phyloP scores from a whole-genome alignment of 2,113 vertebrate species.

The Bos javanicus region DNA sequence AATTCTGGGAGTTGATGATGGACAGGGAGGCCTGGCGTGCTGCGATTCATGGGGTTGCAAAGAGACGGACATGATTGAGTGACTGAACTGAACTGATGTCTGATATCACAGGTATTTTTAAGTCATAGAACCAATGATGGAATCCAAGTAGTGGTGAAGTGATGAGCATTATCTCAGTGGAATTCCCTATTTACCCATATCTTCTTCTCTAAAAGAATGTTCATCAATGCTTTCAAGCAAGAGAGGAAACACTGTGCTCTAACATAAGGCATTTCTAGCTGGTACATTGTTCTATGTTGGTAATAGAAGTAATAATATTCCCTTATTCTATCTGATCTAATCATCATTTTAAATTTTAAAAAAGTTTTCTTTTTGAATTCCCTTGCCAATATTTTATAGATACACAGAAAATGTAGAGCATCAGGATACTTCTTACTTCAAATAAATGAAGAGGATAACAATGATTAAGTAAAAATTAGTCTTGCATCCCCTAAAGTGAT shows the following conservation, averaged over 20 bases:
- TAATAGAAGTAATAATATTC: not conserved
- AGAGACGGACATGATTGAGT: rapidly evolving
- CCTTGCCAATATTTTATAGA: not conserved
- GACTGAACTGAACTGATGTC: not conserved
- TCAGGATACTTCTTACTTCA: not conserved
- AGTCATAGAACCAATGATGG: not conserved
- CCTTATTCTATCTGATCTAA: not conserved
- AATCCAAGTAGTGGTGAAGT: not conserved
- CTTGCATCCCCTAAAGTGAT: not conserved
- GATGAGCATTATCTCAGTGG: not conserved
- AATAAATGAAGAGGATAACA: not conserved
- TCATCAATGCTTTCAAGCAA: not conserved
- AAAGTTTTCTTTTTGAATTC: not conserved
- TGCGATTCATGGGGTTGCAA: no score
- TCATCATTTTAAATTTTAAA: not conserved
- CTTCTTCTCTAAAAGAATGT: not conserved
- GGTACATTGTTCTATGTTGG: not conserved
- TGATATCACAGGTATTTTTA: not conserved
- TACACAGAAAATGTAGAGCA: not conserved
- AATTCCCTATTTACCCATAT: not conserved
- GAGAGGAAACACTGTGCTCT: not conserved
- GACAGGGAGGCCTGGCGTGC: no score
- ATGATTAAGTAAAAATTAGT: not conserved
- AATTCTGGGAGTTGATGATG: no score
- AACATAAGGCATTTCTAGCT: not conserved